Evolutionary conservation across 2,888 invertebrate species (phyloP).

Genomic region (Melanophora roralis): DNA sequence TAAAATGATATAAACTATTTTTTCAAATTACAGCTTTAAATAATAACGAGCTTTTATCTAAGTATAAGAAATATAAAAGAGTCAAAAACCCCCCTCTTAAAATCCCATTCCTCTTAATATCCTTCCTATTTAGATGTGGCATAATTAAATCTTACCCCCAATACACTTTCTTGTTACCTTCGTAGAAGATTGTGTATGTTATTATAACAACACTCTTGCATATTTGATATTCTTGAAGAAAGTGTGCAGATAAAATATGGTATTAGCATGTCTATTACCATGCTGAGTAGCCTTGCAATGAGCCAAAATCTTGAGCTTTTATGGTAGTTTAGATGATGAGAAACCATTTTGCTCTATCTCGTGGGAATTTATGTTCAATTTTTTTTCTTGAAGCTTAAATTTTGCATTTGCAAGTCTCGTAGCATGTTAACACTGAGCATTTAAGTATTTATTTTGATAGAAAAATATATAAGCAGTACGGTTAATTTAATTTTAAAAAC

Average conservation of each 20-base stretch:
- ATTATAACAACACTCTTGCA: constrained; percentile 14
- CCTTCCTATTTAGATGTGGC: background rate
- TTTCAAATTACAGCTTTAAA: too few species aligned
- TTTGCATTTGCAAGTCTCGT: constrained; percentile 22
- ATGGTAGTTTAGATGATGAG: constrained; percentile 18
- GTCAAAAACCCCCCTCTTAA: too few species aligned
- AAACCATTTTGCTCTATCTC: constrained; percentile 35
- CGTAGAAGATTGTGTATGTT: background rate
- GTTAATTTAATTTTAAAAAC: background rate
- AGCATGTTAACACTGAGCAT: background rate
- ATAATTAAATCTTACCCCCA: background rate
- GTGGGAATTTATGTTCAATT: constrained; percentile 51
- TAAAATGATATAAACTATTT: too few species aligned
- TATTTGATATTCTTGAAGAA: constrained; percentile 16
- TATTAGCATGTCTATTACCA: constrained; percentile 52
- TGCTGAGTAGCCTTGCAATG: constrained; percentile 50
- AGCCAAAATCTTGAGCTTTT: constrained; percentile 25
- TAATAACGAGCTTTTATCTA: too few species aligned
- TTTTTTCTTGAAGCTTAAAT: constrained; percentile 9
- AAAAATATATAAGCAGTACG: constrained; percentile 19
- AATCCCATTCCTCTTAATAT: too few species aligned
- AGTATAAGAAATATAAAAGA: too few species aligned
- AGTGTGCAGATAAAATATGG: constrained; percentile 7
- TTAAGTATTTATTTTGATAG: constrained; percentile 5
- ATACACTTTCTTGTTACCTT: background rate